phyloP scores from a whole-genome alignment of 2,113 vertebrate species.

The Orthonyx spaldingii region DNA sequence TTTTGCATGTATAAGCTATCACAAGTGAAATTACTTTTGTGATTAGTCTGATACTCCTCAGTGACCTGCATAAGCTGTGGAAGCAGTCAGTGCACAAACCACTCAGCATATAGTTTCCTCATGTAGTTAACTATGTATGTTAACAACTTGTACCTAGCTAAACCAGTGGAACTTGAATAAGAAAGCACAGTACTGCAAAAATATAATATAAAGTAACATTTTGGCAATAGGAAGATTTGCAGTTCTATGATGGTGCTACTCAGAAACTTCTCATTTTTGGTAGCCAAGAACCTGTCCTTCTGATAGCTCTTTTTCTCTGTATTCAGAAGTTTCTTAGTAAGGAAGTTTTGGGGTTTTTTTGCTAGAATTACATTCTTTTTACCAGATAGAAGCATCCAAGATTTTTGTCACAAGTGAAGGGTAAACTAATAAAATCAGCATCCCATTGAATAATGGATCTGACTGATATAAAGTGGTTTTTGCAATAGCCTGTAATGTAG shows the following conservation, averaged over 20 bases:
- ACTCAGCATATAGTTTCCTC: not conserved
- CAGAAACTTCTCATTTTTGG: not conserved
- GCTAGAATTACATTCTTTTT: not conserved
- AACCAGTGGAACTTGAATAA: not conserved
- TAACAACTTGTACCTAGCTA: not conserved
- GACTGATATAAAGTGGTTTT: not conserved
- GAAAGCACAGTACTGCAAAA: not conserved
- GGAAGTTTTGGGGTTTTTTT: not conserved
- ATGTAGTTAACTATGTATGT: not conserved
- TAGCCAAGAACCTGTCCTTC: not conserved
- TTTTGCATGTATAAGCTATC: not conserved
- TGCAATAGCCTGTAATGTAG: not conserved
- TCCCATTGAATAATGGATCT: not conserved
- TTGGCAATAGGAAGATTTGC: not conserved
- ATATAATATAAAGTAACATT: not conserved
- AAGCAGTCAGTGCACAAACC: not conserved
- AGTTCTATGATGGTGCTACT: not conserved
- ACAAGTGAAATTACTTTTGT: not conserved
- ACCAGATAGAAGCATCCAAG: not conserved
- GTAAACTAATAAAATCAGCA: not conserved
- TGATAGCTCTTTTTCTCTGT: not conserved
- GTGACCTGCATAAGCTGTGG: not conserved
- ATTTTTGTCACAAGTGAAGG: not conserved
- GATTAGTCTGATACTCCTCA: not conserved
- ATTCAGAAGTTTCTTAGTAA: not conserved